Percentiles rank a stretch among this genome's conserved stretches.
Evolutionary conservation across 2,113 vertebrate genomes (phyloP).

Genomic region (Brienomyrus longianalis): DNA sequence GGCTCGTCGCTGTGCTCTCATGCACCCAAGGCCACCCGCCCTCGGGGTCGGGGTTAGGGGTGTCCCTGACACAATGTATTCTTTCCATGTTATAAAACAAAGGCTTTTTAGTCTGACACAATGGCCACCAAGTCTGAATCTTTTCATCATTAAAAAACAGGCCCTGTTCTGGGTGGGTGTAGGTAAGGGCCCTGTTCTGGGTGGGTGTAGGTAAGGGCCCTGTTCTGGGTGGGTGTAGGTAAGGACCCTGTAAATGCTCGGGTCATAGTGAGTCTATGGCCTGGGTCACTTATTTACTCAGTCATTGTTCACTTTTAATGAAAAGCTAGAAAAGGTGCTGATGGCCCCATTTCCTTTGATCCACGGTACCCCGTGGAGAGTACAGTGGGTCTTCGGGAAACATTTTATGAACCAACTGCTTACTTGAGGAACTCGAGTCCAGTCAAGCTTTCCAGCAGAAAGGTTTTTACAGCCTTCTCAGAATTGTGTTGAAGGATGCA

Average conservation of each 20-base stretch:
- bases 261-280: constrained; percentile 52
- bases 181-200: constrained; percentile 47
- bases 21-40: constrained; percentile 36
- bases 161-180: neutral
- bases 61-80: constrained; percentile 56
- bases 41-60: neutral
- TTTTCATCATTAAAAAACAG: constrained; percentile 43
- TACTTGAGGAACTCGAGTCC: neutral
- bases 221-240: constrained; percentile 13
- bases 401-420: neutral
- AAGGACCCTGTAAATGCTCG: constrained; percentile 54
- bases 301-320: constrained; percentile 32
- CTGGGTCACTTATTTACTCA: constrained; percentile 41
- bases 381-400: constrained; percentile 25
- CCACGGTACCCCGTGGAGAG: constrained; percentile 33
- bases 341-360: constrained; percentile 37
- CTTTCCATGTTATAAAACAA: constrained; percentile 62
- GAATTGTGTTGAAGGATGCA: neutral
- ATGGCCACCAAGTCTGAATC: constrained; percentile 43
- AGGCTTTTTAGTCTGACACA: constrained; percentile 59
- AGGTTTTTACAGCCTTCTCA: neutral
- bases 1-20: neutral
- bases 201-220: no score
- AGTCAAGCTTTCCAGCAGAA: neutral
- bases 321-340: constrained; percentile 56